Evolutionary conservation across 2,113 vertebrate genomes (phyloP).

Genomic region (Poecile atricapillus): DNA sequence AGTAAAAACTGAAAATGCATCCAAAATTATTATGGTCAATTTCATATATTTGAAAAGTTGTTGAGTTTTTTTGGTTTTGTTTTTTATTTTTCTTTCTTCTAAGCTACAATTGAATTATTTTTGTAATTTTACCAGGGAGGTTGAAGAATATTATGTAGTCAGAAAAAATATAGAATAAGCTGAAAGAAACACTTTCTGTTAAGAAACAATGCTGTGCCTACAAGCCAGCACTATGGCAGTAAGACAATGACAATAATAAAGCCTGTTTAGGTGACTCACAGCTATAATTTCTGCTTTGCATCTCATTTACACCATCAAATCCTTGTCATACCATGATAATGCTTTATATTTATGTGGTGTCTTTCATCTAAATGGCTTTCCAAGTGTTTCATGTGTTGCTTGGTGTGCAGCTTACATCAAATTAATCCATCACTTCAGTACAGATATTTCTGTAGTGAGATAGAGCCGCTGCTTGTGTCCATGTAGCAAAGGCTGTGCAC

Average conservation of each 20-base stretch:
- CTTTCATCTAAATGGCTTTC: slow-evolving; percentile 13
- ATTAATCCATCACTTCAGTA: neutral
- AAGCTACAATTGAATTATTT: slow-evolving; percentile 19
- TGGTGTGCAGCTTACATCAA: neutral
- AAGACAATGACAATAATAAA: slow-evolving; percentile 3
- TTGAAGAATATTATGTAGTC: neutral
- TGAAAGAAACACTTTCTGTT: neutral
- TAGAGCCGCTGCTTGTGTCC: neutral
- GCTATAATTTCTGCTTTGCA: slow-evolving; percentile 38
- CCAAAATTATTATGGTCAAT: neutral
- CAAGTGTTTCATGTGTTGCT: neutral
- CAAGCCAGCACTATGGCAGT: neutral
- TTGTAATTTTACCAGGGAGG: neutral
- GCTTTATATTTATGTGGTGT: neutral
- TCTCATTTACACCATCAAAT: neutral
- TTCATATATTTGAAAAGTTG: neutral
- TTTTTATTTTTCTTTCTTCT: neutral
- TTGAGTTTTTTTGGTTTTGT: neutral
- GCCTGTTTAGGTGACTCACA: slow-evolving; percentile 12
- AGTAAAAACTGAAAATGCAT: neutral
- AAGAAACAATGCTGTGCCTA: neutral
- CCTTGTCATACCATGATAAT: neutral
- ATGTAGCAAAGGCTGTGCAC: neutral
- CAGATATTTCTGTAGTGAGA: neutral
- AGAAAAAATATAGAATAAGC: neutral